phyloP scores from a whole-genome alignment of 2,888 invertebrate genomes.

The Neelides folsomi region DNA sequence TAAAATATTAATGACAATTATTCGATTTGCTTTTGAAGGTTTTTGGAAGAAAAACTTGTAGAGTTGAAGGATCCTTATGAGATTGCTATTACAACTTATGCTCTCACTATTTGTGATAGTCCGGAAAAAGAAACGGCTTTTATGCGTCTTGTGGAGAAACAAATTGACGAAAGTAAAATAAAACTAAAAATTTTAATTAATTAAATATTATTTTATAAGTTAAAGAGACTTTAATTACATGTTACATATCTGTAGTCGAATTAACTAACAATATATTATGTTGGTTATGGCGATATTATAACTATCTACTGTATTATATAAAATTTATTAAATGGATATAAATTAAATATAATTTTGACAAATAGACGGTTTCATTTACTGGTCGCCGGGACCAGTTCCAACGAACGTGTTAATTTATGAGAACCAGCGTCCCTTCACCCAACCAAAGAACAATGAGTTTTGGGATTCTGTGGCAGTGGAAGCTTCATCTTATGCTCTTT shows the following conservation, averaged over 20 bases:
- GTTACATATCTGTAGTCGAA: no score
- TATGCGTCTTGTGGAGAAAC: constrained; percentile 34
- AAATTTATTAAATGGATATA: no score
- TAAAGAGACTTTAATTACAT: no score
- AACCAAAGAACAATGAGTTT: constrained; percentile 39
- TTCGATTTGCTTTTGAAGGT: constrained; percentile 32
- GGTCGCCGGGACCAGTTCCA: constrained; percentile 37
- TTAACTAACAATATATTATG: no score
- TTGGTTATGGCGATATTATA: no score
- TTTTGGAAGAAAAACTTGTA: constrained; percentile 37
- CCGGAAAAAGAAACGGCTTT: constrained; percentile 38
- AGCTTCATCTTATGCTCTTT: constrained; percentile 44
- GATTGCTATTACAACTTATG: constrained; percentile 42
- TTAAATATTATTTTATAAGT: no score
- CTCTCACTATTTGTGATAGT: constrained; percentile 39
- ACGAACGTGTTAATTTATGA: constrained; percentile 35
- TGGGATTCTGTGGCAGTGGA: constrained; percentile 44
- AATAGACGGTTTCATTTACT: constrained; percentile 39
- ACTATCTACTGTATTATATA: no score
- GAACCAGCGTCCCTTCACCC: constrained; percentile 39
- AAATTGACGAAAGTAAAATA: constrained; percentile 34
- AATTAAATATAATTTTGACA: no score
- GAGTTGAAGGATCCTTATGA: constrained; percentile 40
- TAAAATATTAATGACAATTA: constrained; percentile 1
- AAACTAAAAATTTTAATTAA: no score